These are phyloP conservation scores for Fistularia commersonii DNA, from an alignment of 2,797 vertebrate species.

Conservation along the genomic window DNA sequence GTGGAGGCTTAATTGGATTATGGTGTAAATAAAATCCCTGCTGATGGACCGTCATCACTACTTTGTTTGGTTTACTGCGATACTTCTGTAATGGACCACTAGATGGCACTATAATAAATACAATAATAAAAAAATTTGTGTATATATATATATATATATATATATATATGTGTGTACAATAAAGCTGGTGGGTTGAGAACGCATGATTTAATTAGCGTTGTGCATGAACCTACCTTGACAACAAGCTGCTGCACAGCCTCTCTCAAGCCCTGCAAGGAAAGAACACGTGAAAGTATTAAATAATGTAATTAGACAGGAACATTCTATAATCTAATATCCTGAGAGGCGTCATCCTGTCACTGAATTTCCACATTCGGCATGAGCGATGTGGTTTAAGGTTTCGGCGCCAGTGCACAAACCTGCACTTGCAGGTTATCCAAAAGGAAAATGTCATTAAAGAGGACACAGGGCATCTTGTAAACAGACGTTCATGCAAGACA, in stretches of 20 bases:
- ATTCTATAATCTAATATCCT: conserved; percentile 35
- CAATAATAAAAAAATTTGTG: conserved; percentile 1
- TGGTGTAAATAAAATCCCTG: conserved; percentile 36
- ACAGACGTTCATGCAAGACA: too few species aligned
- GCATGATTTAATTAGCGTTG: background rate
- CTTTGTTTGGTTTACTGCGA: too few species aligned
- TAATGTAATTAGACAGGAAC: conserved; percentile 38
- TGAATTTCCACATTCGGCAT: too few species aligned
- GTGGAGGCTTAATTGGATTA: conserved; percentile 31
- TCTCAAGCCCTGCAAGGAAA: conserved; percentile 72
- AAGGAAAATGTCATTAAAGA: too few species aligned
- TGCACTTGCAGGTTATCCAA: too few species aligned
- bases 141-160: too few species aligned
- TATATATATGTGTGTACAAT: too few species aligned
- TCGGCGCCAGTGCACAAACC: too few species aligned
- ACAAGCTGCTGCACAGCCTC: conserved; percentile 78
- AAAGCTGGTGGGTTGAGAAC: background rate
- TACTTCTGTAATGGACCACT: conserved; percentile 36
- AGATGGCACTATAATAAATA: conserved; percentile 41
- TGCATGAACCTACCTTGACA: conserved; percentile 62
- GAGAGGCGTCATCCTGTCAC: conserved; percentile 12
- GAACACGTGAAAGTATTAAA: conserved; percentile 28
- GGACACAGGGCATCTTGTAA: too few species aligned
- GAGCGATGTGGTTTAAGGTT: too few species aligned
- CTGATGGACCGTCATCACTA: conserved; percentile 26